phyloP scores from a whole-genome alignment of 2,113 vertebrate species.

The Polypterus bichir region DNA sequence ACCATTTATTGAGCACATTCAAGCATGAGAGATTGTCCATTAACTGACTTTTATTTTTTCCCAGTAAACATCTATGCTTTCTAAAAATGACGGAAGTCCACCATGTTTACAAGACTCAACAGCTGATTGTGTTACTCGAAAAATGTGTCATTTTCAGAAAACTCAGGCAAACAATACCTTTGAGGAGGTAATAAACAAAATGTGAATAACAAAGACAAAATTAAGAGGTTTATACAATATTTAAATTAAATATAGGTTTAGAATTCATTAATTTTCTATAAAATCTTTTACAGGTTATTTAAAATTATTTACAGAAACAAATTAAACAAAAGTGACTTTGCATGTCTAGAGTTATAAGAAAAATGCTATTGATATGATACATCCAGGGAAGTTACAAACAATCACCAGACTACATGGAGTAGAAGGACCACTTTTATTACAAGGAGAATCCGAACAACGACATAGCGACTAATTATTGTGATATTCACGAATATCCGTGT shows the following conservation, averaged over 20 bases:
- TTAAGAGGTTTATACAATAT: slow-evolving; percentile 53
- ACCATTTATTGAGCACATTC: slow-evolving; percentile 5
- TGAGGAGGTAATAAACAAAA: slow-evolving; percentile 33
- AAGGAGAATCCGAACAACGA: slow-evolving; percentile 41
- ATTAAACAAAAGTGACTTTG: slow-evolving; percentile 54
- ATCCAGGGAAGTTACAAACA: slow-evolving; percentile 41
- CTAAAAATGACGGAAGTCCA: neutral
- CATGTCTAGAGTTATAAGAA: slow-evolving; percentile 52
- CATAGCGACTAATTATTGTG: slow-evolving; percentile 53
- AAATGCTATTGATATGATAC: slow-evolving; percentile 41
- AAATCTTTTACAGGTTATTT: slow-evolving; percentile 49
- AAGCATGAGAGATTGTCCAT: neutral
- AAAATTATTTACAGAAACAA: slow-evolving; percentile 56
- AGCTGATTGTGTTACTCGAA: too few species aligned
- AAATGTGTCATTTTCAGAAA: too few species aligned
- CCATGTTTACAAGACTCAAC: too few species aligned
- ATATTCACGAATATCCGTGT: slow-evolving; percentile 1
- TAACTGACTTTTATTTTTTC: neutral
- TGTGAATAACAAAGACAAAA: slow-evolving; percentile 56
- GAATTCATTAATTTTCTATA: slow-evolving; percentile 58
- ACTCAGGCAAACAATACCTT: too few species aligned
- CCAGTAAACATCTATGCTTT: neutral
- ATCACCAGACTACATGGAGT: slow-evolving; percentile 42
- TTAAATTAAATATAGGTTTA: slow-evolving; percentile 37
- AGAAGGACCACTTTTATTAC: slow-evolving; percentile 36